Conservation (phyloP, 2,888 invertebrate species). For the Cephus pulcher region DNA sequence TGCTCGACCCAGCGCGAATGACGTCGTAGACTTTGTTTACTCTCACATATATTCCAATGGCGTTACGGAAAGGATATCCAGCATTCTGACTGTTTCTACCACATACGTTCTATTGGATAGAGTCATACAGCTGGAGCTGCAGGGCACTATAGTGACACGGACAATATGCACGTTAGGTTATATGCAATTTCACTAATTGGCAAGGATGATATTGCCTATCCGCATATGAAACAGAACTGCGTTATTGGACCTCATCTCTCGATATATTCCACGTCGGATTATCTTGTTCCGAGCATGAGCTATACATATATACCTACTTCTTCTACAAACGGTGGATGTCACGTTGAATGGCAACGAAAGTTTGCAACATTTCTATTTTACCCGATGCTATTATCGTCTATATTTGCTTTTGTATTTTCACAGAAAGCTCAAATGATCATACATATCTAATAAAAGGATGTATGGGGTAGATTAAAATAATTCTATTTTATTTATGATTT, state of each 20-base stretch:
- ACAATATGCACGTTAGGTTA: conserved; percentile 27
- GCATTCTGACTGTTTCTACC: not conserved
- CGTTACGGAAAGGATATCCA: not conserved
- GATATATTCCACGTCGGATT: conserved; percentile 5
- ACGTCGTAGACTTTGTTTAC: not conserved
- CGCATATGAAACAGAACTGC: conserved; percentile 10
- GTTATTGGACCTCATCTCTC: not conserved
- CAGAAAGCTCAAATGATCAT: not conserved
- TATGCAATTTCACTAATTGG: conserved; percentile 50
- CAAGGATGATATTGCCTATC: conserved; percentile 41
- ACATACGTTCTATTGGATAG: not conserved
- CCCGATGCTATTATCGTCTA: not conserved
- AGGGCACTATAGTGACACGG: conserved; percentile 14
- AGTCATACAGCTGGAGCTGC: not conserved
- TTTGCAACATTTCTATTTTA: not conserved
- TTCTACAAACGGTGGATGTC: not conserved
- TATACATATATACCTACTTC: not conserved
- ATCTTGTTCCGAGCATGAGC: not conserved
- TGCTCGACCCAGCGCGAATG: not conserved
- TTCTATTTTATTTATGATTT: not conserved
- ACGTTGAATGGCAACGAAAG: not conserved
- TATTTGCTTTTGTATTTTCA: not conserved
- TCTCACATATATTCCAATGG: not conserved
- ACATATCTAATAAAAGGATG: not conserved
- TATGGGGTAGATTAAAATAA: not conserved